These are phyloP conservation scores for Drosophila oshimai DNA, from an alignment of 1,140 invertebrate species.

Conservation along the genomic window DNA sequence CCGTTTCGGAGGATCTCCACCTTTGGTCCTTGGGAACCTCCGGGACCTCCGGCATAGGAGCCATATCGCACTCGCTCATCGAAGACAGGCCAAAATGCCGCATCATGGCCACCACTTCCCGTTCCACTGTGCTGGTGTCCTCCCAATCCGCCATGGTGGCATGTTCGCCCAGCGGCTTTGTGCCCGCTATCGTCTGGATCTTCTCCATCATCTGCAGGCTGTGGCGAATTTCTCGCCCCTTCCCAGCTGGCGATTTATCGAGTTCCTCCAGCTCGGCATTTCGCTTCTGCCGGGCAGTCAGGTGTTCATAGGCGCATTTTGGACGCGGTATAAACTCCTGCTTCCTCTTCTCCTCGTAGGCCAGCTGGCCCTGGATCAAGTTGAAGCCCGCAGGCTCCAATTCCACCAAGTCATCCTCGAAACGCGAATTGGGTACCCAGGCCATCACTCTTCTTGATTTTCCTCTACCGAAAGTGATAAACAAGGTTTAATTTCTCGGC, in stretches of 20 bases:
- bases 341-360: constrained; percentile 25
- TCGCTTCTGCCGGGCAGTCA: neutral
- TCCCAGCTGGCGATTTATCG: neutral
- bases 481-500: constrained; percentile 8
- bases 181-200: constrained; percentile 63
- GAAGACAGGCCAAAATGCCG: constrained; percentile 64
- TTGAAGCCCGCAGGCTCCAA: constrained; percentile 48
- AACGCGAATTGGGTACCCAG: constrained; percentile 61
- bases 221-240: constrained; percentile 18
- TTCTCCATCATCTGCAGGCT: constrained; percentile 58
- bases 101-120: constrained; percentile 69
- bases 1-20: constrained; percentile 36
- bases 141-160: constrained; percentile 65
- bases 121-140: constrained; percentile 50
- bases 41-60: too few relatives aligned
- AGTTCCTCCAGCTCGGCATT: constrained; percentile 24
- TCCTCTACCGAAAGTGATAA: neutral
- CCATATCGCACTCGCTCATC: too few relatives aligned
- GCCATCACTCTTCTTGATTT: constrained; percentile 42
- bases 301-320: constrained; percentile 34
- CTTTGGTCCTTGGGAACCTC: neutral
- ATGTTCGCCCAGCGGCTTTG: constrained; percentile 62
- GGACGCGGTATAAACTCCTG: constrained; percentile 39
- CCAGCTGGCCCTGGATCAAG: constrained; percentile 47
- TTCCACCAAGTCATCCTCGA: constrained; percentile 68